Evolutionary conservation across 2,888 invertebrate species (phyloP).

Genomic region (Thecocarcelia acutangulata): DNA sequence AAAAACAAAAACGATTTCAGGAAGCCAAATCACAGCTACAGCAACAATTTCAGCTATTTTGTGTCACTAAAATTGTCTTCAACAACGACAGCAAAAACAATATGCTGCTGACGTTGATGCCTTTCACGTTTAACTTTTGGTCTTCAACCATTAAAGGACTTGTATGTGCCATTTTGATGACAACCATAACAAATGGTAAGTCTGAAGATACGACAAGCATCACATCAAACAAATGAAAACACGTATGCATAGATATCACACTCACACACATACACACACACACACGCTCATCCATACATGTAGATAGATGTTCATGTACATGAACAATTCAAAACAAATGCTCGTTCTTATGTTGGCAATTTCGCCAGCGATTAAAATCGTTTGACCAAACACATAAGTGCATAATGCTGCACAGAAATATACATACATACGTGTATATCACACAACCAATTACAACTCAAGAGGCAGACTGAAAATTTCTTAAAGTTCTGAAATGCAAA

Average conservation of each 20-base stretch:
- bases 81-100: slow-evolving; percentile 33
- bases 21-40: slow-evolving; percentile 26
- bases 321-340: no score
- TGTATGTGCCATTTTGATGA: slow-evolving; percentile 59
- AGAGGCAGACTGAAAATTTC: no score
- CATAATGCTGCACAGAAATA: no score
- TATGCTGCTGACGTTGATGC: slow-evolving; percentile 51
- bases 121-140: slow-evolving; percentile 57
- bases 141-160: slow-evolving; percentile 56
- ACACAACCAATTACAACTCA: neutral
- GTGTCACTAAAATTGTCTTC: slow-evolving; percentile 29
- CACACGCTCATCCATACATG: neutral
- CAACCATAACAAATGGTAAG: slow-evolving; percentile 63
- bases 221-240: neutral
- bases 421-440: neutral
- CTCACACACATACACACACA: neutral
- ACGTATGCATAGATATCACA: no score
- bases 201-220: slow-evolving; percentile 7
- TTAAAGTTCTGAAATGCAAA: no score
- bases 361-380: no score
- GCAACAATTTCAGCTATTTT: slow-evolving; percentile 40
- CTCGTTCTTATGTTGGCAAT: no score
- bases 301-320: no score
- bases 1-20: neutral
- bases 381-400: no score